A percentile compares a stretch with the other conserved stretches of the same genome.
These are phyloP conservation scores for Pomatorhinus ruficollis DNA, from an alignment of 2,113 vertebrate species.

Conservation along the genomic window DNA sequence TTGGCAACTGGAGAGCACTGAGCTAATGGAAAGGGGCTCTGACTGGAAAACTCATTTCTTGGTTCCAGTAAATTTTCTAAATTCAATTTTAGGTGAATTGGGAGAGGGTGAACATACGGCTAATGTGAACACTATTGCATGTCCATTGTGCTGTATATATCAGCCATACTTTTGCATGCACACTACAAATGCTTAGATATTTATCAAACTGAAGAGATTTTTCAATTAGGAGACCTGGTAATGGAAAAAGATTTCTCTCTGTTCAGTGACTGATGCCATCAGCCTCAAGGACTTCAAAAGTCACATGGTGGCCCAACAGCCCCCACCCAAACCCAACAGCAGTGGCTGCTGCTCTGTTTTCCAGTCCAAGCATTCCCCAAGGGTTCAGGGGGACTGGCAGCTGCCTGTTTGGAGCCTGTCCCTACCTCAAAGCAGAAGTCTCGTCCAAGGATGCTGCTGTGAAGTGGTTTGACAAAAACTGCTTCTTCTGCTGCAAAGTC, in stretches of 20 bases:
- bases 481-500: constrained; percentile 89
- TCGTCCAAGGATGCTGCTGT: constrained; percentile 94
- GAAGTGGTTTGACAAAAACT: constrained; percentile 89
- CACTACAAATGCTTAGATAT: neutral
- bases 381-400: neutral
- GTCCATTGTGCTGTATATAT: neutral
- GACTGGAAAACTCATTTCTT: neutral
- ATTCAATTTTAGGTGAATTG: neutral
- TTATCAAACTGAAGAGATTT: neutral
- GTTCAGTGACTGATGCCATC: neutral
- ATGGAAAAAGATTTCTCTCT: neutral
- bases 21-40: neutral
- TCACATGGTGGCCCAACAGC: neutral
- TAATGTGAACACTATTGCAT: neutral
- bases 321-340: neutral
- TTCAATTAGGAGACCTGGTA: neutral
- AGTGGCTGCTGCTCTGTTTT: neutral
- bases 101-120: neutral
- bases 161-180: neutral
- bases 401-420: neutral
- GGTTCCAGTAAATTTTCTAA: neutral
- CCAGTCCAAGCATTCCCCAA: neutral
- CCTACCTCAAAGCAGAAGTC: constrained; percentile 98
- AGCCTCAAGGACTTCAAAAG: neutral
- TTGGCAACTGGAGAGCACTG: neutral